Evolutionary conservation across 2,888 invertebrate genomes (phyloP).

Genomic region (Horisme vitalbata): DNA sequence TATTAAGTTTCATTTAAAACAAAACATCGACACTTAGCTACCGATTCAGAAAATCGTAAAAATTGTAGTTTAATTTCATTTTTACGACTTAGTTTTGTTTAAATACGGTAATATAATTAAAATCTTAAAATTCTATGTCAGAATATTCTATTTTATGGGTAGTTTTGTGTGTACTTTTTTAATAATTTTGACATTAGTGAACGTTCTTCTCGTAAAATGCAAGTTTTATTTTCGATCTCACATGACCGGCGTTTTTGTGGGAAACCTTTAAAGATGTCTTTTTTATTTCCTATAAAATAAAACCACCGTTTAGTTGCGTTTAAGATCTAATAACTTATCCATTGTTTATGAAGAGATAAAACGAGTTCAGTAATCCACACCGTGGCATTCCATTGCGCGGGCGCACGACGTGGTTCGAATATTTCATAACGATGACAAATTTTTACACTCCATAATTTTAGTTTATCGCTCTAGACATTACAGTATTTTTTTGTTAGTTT

Average conservation of each 20-base stretch:
- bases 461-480: too few species aligned
- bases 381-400: not conserved
- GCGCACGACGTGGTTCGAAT: not conserved
- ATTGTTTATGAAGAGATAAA: conserved; percentile 5
- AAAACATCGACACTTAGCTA: conserved; percentile 17
- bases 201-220: conserved; percentile 24
- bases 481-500: too few species aligned
- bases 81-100: conserved; percentile 23
- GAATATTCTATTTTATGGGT: conserved; percentile 25
- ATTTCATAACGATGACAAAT: not conserved
- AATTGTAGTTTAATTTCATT: conserved; percentile 15
- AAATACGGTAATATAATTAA: conserved; percentile 24
- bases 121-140: conserved; percentile 15
- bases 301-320: not conserved
- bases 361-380: conserved; percentile 2
- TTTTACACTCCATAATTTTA: too few species aligned
- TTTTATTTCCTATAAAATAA: conserved; percentile 15
- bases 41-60: conserved; percentile 19
- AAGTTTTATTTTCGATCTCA: conserved; percentile 14
- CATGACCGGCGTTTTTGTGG: conserved; percentile 5
- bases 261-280: conserved; percentile 14
- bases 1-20: conserved; percentile 13
- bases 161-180: conserved; percentile 16
- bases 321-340: not conserved
- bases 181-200: conserved; percentile 26